Conservation (phyloP, 2,888 invertebrate genomes). For the Ornithoptera priamus region DNA sequence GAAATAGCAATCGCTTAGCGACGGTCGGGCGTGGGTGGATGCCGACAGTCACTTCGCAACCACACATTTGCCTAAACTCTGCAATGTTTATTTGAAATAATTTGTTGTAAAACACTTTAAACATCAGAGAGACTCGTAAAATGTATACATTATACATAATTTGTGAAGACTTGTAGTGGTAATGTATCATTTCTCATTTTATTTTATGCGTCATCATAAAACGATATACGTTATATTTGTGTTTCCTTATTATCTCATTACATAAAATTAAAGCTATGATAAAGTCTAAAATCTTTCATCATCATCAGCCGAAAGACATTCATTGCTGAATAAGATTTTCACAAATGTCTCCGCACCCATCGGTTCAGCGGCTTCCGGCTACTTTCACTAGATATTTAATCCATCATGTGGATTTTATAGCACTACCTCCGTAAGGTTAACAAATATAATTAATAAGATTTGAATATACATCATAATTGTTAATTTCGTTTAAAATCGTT, state of each 20-base stretch:
- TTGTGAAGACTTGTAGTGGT: not conserved
- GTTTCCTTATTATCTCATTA: not conserved
- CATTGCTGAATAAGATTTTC: too few species aligned
- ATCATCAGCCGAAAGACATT: too few species aligned
- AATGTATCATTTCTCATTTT: not conserved
- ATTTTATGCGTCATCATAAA: not conserved
- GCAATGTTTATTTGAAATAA: conserved; percentile 16
- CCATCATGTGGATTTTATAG: too few species aligned
- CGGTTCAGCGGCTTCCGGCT: too few species aligned
- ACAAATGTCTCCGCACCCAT: too few species aligned
- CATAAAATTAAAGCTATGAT: not conserved
- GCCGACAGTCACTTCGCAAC: conserved; percentile 42
- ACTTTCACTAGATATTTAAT: too few species aligned
- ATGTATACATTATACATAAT: not conserved
- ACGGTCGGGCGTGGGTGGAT: conserved; percentile 39
- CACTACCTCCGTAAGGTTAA: too few species aligned
- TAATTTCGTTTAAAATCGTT: too few species aligned
- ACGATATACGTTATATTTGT: not conserved
- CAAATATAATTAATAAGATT: too few species aligned
- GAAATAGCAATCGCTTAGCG: conserved; percentile 54
- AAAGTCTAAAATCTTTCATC: too few species aligned
- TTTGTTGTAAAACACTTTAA: not conserved
- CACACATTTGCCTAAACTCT: conserved; percentile 43
- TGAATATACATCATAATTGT: too few species aligned
- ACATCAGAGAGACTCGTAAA: not conserved